Percentiles rank a stretch among this genome's conserved stretches.
These are phyloP conservation scores for Arizona elegans DNA, from an alignment of 2,113 vertebrate species.

Conservation along the genomic window DNA sequence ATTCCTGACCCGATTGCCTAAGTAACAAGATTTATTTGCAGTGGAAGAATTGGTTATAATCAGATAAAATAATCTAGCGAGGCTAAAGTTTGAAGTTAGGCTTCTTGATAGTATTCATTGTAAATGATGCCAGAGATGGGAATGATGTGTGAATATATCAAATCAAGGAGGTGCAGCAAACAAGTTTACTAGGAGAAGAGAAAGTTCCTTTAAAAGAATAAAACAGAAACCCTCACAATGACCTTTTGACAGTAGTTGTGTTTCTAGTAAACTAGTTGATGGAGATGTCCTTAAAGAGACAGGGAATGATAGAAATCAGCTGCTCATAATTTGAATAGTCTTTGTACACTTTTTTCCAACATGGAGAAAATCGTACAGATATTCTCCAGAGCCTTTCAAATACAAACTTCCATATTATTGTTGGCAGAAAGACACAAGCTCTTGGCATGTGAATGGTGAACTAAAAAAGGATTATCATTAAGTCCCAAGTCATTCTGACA, in stretches of 20 bases:
- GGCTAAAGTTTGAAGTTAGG: not conserved
- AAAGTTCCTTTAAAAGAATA: not conserved
- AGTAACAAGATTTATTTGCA: not conserved
- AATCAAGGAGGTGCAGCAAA: not conserved
- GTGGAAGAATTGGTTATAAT: not conserved
- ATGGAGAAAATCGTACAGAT: not conserved
- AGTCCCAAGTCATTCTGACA: not conserved
- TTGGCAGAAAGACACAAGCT: not conserved
- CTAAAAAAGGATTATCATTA: not conserved
- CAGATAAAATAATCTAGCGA: not conserved
- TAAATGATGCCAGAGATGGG: too few relatives aligned
- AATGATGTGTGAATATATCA: not conserved
- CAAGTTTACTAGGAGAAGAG: not conserved
- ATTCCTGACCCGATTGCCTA: not conserved
- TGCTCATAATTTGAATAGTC: not conserved
- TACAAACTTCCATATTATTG: not conserved
- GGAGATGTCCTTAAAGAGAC: not conserved
- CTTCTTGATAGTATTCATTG: not conserved
- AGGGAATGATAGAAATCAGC: not conserved
- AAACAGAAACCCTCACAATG: not conserved
- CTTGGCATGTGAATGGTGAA: not conserved
- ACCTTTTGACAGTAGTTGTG: not conserved
- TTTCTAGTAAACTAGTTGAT: conserved; percentile 5
- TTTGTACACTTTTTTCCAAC: not conserved
- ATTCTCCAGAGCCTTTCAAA: not conserved